A percentile compares a stretch with the other conserved stretches of the same genome.
phyloP scores from a whole-genome alignment of 2,888 invertebrate species.

The Eupelmus urozonus region DNA sequence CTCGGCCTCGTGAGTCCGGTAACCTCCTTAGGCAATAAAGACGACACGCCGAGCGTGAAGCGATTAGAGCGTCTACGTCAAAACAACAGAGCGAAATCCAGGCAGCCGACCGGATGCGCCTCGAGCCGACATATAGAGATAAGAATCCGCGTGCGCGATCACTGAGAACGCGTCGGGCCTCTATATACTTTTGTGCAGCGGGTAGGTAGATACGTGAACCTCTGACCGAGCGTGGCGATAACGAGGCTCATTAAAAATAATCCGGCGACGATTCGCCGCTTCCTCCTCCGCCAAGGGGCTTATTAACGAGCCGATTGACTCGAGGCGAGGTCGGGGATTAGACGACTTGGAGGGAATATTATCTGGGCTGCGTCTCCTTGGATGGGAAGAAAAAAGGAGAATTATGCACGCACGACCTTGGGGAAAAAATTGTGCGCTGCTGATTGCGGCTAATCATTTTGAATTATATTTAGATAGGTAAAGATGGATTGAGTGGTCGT shows the following conservation, averaged over 20 bases:
- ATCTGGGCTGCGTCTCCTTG: background rate
- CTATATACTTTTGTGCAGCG: no score
- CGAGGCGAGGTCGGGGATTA: background rate
- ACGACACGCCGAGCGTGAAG: constrained; percentile 54
- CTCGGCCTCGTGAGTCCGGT: constrained; percentile 44
- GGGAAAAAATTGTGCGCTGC: no score
- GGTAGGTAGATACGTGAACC: no score
- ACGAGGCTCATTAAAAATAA: constrained; percentile 38
- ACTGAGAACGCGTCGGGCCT: background rate
- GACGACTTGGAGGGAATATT: background rate
- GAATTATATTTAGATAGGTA: no score
- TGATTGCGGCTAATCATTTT: no score
- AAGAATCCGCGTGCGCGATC: constrained; percentile 26
- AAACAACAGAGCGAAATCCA: constrained; percentile 24
- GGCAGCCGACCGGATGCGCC: constrained; percentile 7
- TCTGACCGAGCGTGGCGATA: no score
- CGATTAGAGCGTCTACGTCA: constrained; percentile 48
- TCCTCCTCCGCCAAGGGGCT: constrained; percentile 25
- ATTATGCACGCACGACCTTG: background rate
- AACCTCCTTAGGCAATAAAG: constrained; percentile 52
- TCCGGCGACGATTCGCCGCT: constrained; percentile 38
- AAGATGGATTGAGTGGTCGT: no score
- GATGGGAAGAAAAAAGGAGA: background rate
- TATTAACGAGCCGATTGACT: no score
- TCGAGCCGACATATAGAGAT: constrained; percentile 21